These are phyloP conservation scores for Onychomys leucogaster DNA, from an alignment of 2,797 vertebrate genomes.

Conservation along the genomic window DNA sequence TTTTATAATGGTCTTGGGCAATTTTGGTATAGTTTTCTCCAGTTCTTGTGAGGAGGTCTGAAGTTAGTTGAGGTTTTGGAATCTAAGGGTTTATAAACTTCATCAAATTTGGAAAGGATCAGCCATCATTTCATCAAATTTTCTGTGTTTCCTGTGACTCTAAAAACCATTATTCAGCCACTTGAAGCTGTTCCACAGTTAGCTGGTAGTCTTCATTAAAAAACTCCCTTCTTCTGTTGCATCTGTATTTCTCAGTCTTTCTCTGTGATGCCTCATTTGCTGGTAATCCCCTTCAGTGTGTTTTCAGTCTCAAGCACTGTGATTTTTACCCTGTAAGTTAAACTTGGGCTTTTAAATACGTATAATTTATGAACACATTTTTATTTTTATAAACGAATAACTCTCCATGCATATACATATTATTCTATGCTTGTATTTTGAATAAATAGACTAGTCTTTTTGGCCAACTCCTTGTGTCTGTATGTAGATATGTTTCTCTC, in stretches of 20 bases:
- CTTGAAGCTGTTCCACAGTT: background rate
- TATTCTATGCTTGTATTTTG: background rate
- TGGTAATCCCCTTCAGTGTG: background rate
- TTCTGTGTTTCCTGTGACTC: background rate
- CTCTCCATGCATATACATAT: background rate
- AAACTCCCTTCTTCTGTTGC: background rate
- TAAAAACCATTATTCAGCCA: background rate
- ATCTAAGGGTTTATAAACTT: conserved; percentile 22
- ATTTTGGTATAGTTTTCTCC: background rate
- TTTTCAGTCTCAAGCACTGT: background rate
- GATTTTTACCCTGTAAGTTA: conserved; percentile 30
- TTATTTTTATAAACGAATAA: background rate
- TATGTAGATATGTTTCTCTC: background rate
- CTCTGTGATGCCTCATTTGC: background rate
- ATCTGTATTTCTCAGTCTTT: conserved; percentile 15
- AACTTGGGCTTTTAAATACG: conserved; percentile 2
- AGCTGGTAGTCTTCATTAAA: background rate
- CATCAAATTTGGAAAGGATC: background rate
- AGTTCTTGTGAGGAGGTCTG: background rate
- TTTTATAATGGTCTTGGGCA: background rate
- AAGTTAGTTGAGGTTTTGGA: conserved; percentile 1
- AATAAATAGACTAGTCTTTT: background rate
- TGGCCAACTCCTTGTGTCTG: background rate
- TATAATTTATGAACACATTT: background rate
- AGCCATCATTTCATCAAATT: background rate